Conservation (phyloP, 2,797 vertebrate genomes). For the Cichlasoma orientale region DNA sequence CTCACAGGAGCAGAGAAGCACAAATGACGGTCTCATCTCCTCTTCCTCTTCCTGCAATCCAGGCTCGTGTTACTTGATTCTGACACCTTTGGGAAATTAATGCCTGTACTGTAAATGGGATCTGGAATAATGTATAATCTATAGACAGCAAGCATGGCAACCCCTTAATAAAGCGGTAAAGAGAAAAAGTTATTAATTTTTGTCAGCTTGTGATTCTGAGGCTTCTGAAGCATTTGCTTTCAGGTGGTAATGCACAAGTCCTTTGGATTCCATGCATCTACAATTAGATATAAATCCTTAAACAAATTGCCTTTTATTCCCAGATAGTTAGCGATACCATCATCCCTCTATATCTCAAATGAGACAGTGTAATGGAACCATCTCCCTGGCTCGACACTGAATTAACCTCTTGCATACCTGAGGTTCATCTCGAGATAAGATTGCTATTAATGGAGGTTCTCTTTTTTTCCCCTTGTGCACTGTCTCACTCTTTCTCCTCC, state of each 20-base stretch:
- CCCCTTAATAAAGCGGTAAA: slow-evolving; percentile 24
- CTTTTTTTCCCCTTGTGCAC: background rate
- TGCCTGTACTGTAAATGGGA: slow-evolving; percentile 45
- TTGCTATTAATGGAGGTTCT: slow-evolving; percentile 20
- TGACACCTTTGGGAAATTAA: slow-evolving; percentile 57
- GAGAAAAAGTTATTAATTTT: slow-evolving; percentile 27
- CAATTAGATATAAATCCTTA: slow-evolving; percentile 52
- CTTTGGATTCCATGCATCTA: slow-evolving; percentile 48
- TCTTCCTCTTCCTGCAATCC: slow-evolving; percentile 2
- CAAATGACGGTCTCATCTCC: slow-evolving; percentile 31
- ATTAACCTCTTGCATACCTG: slow-evolving; percentile 60
- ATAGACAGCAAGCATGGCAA: slow-evolving; percentile 35
- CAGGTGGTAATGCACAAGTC: slow-evolving; percentile 20
- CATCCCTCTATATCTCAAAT: slow-evolving; percentile 44
- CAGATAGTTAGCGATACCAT: slow-evolving; percentile 19
- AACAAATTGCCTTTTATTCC: slow-evolving; percentile 39
- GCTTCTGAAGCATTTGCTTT: slow-evolving; percentile 45
- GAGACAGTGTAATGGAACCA: slow-evolving; percentile 40
- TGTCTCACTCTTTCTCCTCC: background rate
- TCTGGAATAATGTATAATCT: slow-evolving; percentile 63
- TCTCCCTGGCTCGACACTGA: slow-evolving; percentile 58
- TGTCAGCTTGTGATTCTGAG: slow-evolving; percentile 42
- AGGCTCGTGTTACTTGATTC: slow-evolving; percentile 14
- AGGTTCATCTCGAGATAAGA: slow-evolving; percentile 57
- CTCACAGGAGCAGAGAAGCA: slow-evolving; percentile 29